Evolutionary conservation across 2,888 invertebrate genomes (phyloP).

Genomic region (Uropetala carovei): DNA sequence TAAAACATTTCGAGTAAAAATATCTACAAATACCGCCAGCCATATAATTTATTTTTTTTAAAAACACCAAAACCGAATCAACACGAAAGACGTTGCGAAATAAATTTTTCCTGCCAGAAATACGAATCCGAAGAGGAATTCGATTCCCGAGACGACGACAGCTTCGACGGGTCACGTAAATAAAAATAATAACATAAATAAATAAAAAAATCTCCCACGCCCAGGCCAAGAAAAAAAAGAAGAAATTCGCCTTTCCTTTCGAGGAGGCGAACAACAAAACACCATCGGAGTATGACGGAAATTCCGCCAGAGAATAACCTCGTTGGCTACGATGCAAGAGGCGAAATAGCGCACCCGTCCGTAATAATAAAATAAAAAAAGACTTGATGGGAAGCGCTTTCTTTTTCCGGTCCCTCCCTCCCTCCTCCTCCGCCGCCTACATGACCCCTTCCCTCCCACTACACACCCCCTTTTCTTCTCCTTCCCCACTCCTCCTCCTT

Average conservation of each 20-base stretch:
- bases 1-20: too few relatives aligned
- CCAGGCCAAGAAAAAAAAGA: not conserved
- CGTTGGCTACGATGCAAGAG: not conserved
- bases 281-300: not conserved
- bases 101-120: too few relatives aligned
- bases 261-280: not conserved
- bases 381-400: conserved; percentile 21
- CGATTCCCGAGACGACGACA: too few relatives aligned
- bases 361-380: conserved; percentile 25
- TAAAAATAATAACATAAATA: too few relatives aligned
- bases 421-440: too few relatives aligned
- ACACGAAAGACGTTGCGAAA: too few relatives aligned
- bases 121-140: too few relatives aligned
- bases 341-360: not conserved
- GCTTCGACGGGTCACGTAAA: too few relatives aligned
- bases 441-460: too few relatives aligned
- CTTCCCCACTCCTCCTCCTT: not conserved
- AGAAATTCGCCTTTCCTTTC: not conserved
- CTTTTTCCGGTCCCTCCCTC: not conserved
- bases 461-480: not conserved
- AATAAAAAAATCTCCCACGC: not conserved
- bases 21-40: too few relatives aligned
- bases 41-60: too few relatives aligned
- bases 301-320: conserved; percentile 3
- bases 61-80: too few relatives aligned